Conservation (phyloP, 1,140 invertebrate genomes). For the Nixonia krombeini region DNA sequence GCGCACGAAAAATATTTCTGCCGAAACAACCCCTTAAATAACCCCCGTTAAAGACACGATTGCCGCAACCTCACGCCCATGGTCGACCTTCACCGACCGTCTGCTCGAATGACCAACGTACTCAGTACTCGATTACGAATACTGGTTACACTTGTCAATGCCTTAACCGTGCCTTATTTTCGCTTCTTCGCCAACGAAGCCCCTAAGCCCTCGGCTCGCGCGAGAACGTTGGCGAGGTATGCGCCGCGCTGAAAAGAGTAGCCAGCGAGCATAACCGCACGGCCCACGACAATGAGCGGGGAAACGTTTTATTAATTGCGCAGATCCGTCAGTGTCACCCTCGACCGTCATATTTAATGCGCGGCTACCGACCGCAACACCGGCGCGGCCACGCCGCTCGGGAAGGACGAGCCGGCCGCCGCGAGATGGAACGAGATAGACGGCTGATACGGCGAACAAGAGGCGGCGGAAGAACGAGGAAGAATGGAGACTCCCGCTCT, state of each 20-base stretch:
- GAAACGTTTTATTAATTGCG: constrained; percentile 70
- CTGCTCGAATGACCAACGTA: no score
- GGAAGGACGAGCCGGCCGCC: background rate
- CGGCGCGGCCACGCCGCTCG: constrained; percentile 26
- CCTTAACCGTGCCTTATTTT: no score
- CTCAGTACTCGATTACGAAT: no score
- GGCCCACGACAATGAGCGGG: constrained; percentile 65
- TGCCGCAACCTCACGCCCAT: no score
- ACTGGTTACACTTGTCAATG: no score
- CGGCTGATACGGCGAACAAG: background rate
- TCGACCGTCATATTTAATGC: constrained; percentile 59
- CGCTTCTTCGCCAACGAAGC: constrained; percentile 4
- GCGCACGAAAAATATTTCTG: background rate
- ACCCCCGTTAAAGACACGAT: no score
- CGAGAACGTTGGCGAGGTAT: background rate
- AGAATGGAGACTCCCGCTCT: background rate
- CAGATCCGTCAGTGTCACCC: constrained; percentile 66
- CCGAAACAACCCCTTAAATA: background rate
- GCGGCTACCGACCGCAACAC: constrained; percentile 54
- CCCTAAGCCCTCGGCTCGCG: constrained; percentile 8
- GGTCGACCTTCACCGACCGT: no score
- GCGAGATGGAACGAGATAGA: constrained; percentile 5
- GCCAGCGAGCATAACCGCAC: constrained; percentile 57
- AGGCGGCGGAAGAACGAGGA: background rate
- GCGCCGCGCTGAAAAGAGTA: constrained; percentile 57